These are phyloP conservation scores for Heterodera carotae DNA, from an alignment of 1,140 invertebrate genomes.

Conservation along the genomic window DNA sequence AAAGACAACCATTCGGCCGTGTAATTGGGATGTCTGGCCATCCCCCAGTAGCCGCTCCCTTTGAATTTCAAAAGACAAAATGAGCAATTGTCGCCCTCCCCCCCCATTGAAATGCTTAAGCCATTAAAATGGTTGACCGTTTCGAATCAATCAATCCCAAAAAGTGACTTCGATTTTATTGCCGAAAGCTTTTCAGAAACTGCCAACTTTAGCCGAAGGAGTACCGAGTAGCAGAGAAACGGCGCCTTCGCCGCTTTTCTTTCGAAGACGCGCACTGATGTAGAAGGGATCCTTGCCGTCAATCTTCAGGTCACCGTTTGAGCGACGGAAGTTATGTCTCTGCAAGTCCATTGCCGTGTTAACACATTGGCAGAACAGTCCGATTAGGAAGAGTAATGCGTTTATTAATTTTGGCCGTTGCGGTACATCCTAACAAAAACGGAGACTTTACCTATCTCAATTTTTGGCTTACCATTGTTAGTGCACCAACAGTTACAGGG, in stretches of 20 bases:
- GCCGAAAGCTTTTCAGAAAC: no score
- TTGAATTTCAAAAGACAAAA: no score
- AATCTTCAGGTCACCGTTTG: constrained; percentile 47
- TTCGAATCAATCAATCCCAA: no score
- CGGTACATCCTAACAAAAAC: neutral
- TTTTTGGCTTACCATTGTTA: constrained; percentile 14
- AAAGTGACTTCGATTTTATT: neutral
- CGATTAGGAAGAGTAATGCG: constrained; percentile 34
- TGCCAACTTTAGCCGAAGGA: no score
- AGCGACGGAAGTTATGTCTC: constrained; percentile 41
- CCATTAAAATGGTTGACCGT: no score
- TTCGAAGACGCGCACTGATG: constrained; percentile 45
- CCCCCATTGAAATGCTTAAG: no score
- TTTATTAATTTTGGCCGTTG: constrained; percentile 21
- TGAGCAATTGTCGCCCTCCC: no score
- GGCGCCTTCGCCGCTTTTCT: constrained; percentile 46
- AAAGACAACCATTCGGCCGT: constrained; percentile 40
- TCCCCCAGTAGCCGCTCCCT: constrained; percentile 49
- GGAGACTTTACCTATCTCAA: neutral
- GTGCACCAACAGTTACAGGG: constrained; percentile 38
- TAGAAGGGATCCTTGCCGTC: constrained; percentile 50
- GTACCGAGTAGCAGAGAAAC: constrained; percentile 45
- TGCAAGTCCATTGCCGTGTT: constrained; percentile 43
- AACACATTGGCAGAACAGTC: constrained; percentile 41
- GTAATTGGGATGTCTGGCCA: constrained; percentile 50